Base-by-base conservation (phyloP, 2,888 invertebrate species). In the Torymus texanus region DNA sequence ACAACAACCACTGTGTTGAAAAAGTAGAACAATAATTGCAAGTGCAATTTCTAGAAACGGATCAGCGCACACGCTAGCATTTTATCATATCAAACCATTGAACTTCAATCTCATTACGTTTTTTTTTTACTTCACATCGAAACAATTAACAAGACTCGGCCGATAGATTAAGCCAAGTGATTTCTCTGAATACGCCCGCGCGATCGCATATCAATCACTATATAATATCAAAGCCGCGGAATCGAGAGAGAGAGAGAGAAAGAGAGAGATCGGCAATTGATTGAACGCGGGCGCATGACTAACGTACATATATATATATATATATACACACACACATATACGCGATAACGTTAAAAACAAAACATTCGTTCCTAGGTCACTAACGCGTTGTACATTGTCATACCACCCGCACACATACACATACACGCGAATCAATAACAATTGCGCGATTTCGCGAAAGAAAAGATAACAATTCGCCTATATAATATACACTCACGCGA, bases 291-390 rank as follows among this genome's bases (percentile, higher is more conserved):
- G 21, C 24, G 41, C 41, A 41, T 41, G 41, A 41, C 8, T 41
- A 41, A 58, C 21, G 50, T 53, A 21, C 21, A 21, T 21, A 2
- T 21, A 21, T 21, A 2, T 21, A 21, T 21, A 21, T 21, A 21
- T 21, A 21, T 21, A 21, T 21, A n/a, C n/a, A n/a, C n/a, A n/a
- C n/a, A n/a, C n/a, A n/a, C n/a, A 21, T 56, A 59, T 24, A 2
- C 41, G 41, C 21, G 63, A 75, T 59, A 66, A 75, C 50, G 24
- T 75, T 24, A 51, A 75, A 65, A 75, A 75, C 24, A 75, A 74
- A 66, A 66, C 51, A 75, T 66, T 59, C 56, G 13, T 66, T 59
- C 59, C 50, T 75, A 75, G 66, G 59, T 75, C 75, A 59, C 16
- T 59, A 18, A 51, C 21, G 63, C 53, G 2, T 18, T 29, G 21